Conservation (phyloP, 2,113 vertebrate genomes). For the Gasterosteus nipponicus region DNA sequence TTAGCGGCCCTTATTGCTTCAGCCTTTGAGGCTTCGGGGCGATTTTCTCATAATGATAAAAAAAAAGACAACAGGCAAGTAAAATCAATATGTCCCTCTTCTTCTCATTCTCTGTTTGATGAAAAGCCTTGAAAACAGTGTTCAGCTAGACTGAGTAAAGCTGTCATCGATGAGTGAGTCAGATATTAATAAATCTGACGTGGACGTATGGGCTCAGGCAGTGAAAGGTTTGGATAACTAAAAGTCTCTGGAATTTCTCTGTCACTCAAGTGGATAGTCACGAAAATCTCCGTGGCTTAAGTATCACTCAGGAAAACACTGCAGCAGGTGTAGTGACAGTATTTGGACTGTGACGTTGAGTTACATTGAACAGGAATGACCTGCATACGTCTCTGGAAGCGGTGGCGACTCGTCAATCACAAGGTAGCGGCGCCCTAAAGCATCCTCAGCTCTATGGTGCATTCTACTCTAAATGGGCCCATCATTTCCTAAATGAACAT, state of each 20-base stretch:
- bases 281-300: background rate
- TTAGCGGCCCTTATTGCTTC: conserved; percentile 28
- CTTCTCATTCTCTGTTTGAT: conserved; percentile 20
- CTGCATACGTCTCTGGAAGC: background rate
- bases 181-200: conserved; percentile 35
- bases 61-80: conserved; percentile 5
- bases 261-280: background rate
- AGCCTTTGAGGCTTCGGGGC: conserved; percentile 31
- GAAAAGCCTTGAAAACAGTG: conserved; percentile 26
- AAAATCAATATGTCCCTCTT: conserved; percentile 48
- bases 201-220: conserved; percentile 2
- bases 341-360: background rate
- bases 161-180: conserved; percentile 28
- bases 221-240: conserved; percentile 15
- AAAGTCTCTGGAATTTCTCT: background rate
- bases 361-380: too few relatives aligned
- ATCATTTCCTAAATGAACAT: too few relatives aligned
- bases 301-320: background rate
- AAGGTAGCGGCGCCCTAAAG: background rate
- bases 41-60: conserved; percentile 28
- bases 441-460: background rate
- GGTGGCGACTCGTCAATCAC: background rate
- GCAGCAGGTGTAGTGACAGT: background rate
- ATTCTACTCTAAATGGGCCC: too few relatives aligned
- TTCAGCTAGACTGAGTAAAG: conserved; percentile 35